Base-by-base conservation (phyloP, 2,888 invertebrate species). In the Lochmaea crataegi region DNA sequence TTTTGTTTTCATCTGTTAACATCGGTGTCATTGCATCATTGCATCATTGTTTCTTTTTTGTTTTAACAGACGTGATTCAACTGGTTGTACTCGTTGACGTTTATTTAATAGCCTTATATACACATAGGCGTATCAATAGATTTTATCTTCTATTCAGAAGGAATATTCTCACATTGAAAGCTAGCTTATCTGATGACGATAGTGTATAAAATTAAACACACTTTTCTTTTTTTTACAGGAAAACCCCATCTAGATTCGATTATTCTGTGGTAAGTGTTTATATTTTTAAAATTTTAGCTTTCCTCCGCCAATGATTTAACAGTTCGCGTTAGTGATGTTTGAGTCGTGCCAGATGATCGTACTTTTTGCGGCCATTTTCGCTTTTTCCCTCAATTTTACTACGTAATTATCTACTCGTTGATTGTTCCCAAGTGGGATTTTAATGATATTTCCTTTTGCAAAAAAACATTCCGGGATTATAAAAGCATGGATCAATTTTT, bases 51-150 rank as follows among this genome's bases (percentile, higher is more conserved):
- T 70, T 64, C 32, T 32, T 32, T 69, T 63, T 70, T 57, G 57
- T 57, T 48, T 32, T 9, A 45, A 26, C 38, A 32, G 60, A 32
- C 58, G 64, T 38, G 70, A 70, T 65, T 48, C 64, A 70, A 70
- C 70, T 70, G 64, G 70, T 70, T 70, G 57, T 65, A 58, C 57
- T 57, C 41, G 70, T 16, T 70, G 64, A 70, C 56, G 42, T 45
- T 42, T n/a, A 22, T 53, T 70, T 56, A 69, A 63, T 63, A 32
- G 57, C 63, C 12, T 32, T 38, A 51, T 51, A 12, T 53, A 51
- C 38, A 6, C 51, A 51, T 10, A n/a, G 65, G 26, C 65, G 51
- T 48, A 18, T 26, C 12, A 42, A 16, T 56, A 18, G 16, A 18
- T 18, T 56, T 56, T 12, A n/a, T 51, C 51, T 51, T 51, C 51